phyloP scores from a whole-genome alignment of 2,113 vertebrate genomes.

The Plotosus lineatus region DNA sequence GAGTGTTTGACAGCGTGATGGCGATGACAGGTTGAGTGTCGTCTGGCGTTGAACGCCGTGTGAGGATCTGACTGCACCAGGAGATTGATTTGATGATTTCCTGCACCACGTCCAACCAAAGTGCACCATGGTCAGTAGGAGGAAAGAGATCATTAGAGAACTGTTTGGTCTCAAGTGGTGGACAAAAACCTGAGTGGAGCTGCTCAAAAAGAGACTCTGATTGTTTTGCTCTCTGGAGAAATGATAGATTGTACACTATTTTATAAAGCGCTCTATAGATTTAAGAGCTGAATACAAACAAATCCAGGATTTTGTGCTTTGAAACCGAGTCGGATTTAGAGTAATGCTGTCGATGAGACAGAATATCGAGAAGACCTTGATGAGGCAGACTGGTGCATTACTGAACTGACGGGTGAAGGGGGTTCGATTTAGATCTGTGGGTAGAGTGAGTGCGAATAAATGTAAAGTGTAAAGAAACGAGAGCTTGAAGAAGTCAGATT shows the following conservation, averaged over 20 bases:
- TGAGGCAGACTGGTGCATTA: not conserved
- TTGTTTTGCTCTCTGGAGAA: not conserved
- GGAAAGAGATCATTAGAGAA: not conserved
- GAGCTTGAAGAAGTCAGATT: not conserved
- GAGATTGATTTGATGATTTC: not conserved
- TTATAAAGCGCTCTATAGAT: not conserved
- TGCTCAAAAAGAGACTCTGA: not conserved
- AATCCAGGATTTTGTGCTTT: not conserved
- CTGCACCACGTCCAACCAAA: not conserved
- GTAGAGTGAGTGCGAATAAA: not conserved
- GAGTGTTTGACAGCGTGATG: too few species aligned
- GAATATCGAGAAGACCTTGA: not conserved
- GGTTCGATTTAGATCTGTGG: not conserved
- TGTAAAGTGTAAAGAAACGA: not conserved
- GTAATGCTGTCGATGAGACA: not conserved
- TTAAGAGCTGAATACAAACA: not conserved
- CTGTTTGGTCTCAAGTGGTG: not conserved
- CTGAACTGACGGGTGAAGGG: not conserved
- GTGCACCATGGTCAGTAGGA: not conserved
- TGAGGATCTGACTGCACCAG: too few species aligned
- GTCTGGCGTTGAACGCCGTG: too few species aligned
- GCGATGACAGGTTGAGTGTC: too few species aligned
- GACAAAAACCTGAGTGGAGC: not conserved
- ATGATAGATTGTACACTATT: not conserved
- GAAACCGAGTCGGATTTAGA: not conserved